Base-by-base conservation (phyloP, 2,888 invertebrate genomes). In the Bedellia somnulentella region DNA sequence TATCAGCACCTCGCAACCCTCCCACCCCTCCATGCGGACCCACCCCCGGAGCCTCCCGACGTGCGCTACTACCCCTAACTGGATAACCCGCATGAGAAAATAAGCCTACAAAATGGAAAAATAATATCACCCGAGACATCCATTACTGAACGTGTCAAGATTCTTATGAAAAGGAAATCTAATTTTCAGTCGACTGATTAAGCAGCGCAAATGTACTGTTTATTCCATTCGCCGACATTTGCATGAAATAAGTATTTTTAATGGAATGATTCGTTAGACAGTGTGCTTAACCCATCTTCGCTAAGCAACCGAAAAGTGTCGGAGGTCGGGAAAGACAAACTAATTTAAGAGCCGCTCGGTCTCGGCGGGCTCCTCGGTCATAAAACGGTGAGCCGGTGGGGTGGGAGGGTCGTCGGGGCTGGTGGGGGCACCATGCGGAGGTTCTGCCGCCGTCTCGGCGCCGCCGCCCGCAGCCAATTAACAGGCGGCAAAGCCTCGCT, bases 371-470 rank as follows among this genome's bases (percentile, higher is more conserved):
- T 63, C 53, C 57, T 58, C 52, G 57, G 55, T 60, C 67, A 63
- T 70, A 73, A 73, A 73, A 71, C 39, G 57, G 47, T 24, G 32
- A 32, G 32, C 34, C 32, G 34, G 23, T 31, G 31, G 33, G 26
- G 30, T 29, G 23, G 38, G 54, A 57, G 57, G 59, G 46, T 57
- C 55, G 47, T 49, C 56, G 70, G 64, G 45, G 62, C 52, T 61
- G 46, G 45, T 45, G 63, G 58, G 57, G 66, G 61, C 48, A 55
- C 66, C 70, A 68, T 73, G 75, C 75, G 66, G 75, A 61, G 73
- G 73, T 70, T 62, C 70, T 61, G 57, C 70, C 68, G 68, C 67
- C 68, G 71, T 73, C 73, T 73, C 71, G 73, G 73, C 75, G 73
- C 73, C 29, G 57, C 70, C 71, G 61, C 73, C 73, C 71, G 73